Base-by-base conservation (phyloP, 2,113 vertebrate species). In the Arenaria interpres region DNA sequence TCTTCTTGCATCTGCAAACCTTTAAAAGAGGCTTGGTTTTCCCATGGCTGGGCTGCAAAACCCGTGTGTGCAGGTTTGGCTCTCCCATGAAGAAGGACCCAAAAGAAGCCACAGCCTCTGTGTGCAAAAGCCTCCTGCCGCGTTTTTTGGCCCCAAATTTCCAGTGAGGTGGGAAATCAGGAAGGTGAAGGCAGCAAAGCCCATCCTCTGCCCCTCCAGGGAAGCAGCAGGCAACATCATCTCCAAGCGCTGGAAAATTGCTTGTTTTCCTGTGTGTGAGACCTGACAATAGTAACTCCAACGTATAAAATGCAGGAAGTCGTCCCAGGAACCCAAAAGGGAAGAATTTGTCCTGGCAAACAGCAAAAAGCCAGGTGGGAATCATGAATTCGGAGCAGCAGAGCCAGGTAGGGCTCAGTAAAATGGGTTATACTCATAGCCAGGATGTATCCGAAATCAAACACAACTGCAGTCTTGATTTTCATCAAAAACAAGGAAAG, bases 121-220 rank as follows among this genome's bases (percentile, higher is more conserved):
- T 18, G 37, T 66, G 33, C n/a, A 28, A 53, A 59, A 32, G 16
- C 43, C 25, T 57, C 62, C 18, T 12, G 32, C 82, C n/a, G 37
- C 64, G 10, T 63, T 54, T 69, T 45, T 22, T 14, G 19, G 19
- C 25, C 62, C 33, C 24, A 21, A 4, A 77, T 66, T 81, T 21
- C 78, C 59, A 64, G 12, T 0, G 0, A 50, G 57, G 48, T 33
- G 67, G 62, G 15, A 71, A 78, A 22, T 3, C 0, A 1, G 60
- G 62, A 80, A 62, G 41, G 14, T 12, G 17, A 66, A 62, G 41
- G 54, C 16, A 57, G 23, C 59, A 64, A 77, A 78, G 43, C 35
- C 48, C 30, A 12, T 8, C 27, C 59, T 53, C 24, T 23, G 53
- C 43, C 43, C 32, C 67, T 73, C 32, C 20, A 3, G 46, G 27